Evolutionary conservation across 2,797 vertebrate genomes (phyloP), one percentile per base, ranked within the genome.

Genomic region (Pelodytes ibericus): DNA sequence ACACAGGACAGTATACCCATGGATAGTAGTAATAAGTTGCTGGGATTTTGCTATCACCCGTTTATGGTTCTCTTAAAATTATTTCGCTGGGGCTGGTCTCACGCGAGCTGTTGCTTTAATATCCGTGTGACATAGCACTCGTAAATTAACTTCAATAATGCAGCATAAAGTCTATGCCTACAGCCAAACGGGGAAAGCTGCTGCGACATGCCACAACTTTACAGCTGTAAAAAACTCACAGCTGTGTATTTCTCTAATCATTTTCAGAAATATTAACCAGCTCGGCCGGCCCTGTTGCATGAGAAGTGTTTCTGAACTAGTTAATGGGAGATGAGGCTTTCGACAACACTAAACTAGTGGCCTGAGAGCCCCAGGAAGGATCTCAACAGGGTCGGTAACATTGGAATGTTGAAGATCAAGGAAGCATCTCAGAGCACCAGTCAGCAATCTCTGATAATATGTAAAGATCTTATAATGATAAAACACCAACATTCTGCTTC

Each of bases 131-230:
- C 69, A 77, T 26, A 41, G 44, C 24, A 25, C 64, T 78, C 70
- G 68, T 73, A 79, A 73, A 79, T 79, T 79, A 72, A 73, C 41
- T 68, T 68, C 57, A 68, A 67, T 79, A 73, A 72, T 56, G 70
- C 70, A 31, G 70, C 70, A 73, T 73, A 73, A 79, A 79, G 72
- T 62, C 70, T 39, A 16, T 30, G 76, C 76, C 76, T 79, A 61
- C 56, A 73, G 76, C 70, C 24, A 78, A 72, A 73, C 70, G 61
- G 61, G 59, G 61, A 31, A 18, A 67, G 64, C 25, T 58, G 68
- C 30, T 51, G 25, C 33, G 63, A 65, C 63, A 67, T 62, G 76
- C 73, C 68, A 66, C 63, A 69, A 72, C 70, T 60, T 62, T 30
- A 49, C 62, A 53, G 70, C 75, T 68, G 57, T 79, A 79, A 68